These are phyloP conservation scores for Dinomys branickii DNA, from an alignment of 2,113 vertebrate genomes.

Conservation along the genomic window DNA sequence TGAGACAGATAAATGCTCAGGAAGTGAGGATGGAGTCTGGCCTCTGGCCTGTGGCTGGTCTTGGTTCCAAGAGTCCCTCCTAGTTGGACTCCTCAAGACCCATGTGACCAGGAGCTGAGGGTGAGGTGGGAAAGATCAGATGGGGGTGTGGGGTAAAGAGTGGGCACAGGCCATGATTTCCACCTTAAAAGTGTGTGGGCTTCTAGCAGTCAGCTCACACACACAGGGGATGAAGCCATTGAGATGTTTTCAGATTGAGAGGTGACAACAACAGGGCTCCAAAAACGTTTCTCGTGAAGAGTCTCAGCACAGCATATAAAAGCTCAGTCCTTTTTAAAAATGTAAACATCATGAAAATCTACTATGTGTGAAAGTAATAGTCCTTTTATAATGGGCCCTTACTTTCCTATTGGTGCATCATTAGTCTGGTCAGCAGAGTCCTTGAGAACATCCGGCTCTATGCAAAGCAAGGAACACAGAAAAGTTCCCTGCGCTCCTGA, in stretches of 20 bases:
- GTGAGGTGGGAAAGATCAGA: rapidly evolving
- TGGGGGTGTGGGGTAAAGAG: no score
- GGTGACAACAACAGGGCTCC: neutral
- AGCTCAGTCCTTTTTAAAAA: neutral
- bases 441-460: neutral
- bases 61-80: neutral
- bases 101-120: neutral
- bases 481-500: neutral
- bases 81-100: neutral
- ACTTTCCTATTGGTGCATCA: neutral
- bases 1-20: neutral
- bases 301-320: neutral
- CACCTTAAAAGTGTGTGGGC: neutral
- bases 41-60: neutral
- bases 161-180: neutral
- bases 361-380: neutral
- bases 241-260: neutral
- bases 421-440: neutral
- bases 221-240: neutral
- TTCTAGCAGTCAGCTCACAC: neutral
- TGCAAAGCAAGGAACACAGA: neutral
- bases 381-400: neutral
- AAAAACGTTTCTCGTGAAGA: neutral
- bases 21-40: neutral
- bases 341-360: neutral